A percentile compares a stretch with the other conserved stretches of the same genome.
Evolutionary conservation across 2,797 vertebrate species (phyloP).

Genomic region (Chaetodon trifasciatus): DNA sequence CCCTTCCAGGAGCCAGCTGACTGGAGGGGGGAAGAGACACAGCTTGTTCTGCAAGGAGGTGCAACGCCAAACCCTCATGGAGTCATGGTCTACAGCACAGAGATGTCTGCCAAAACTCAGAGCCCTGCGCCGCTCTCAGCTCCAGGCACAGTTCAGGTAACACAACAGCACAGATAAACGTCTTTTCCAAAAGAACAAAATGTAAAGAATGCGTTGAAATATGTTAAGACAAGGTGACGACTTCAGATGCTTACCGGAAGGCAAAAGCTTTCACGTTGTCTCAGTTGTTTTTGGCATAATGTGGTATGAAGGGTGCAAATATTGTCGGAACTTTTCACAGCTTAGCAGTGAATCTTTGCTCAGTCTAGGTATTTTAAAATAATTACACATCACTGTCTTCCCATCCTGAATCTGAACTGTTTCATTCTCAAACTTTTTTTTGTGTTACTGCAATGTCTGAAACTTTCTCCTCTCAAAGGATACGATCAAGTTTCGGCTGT

Average conservation of each 20-base stretch:
- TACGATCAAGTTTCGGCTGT: constrained; percentile 88
- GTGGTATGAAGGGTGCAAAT: constrained; percentile 25
- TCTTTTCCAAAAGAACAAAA: constrained; percentile 33
- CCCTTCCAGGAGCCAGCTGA: constrained; percentile 71
- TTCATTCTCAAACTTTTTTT: not conserved
- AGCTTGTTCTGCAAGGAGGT: constrained; percentile 88
- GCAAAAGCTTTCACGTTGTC: constrained; percentile 12
- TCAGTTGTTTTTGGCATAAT: constrained; percentile 1
- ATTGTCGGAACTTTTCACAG: constrained; percentile 29
- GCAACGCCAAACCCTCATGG: constrained; percentile 84
- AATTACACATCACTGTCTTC: constrained; percentile 16
- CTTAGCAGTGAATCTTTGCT: constrained; percentile 39
- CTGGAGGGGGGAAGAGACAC: constrained; percentile 74
- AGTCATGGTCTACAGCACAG: constrained; percentile 88
- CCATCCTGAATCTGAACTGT: constrained; percentile 9
- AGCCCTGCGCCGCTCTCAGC: constrained; percentile 52
- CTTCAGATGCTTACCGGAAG: constrained; percentile 26
- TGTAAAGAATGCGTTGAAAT: constrained; percentile 28
- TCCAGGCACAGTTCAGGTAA: constrained; percentile 67
- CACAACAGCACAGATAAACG: constrained; percentile 41
- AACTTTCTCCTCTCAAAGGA: constrained; percentile 75
- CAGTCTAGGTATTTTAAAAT: constrained; percentile 21
- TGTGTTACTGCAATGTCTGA: constrained; percentile 30
- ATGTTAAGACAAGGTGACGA: constrained; percentile 24
- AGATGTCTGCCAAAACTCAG: constrained; percentile 59